Percentiles rank a stretch among this genome's conserved stretches.
Evolutionary conservation across 2,113 vertebrate species (phyloP).

Genomic region (Ailurus styani): DNA sequence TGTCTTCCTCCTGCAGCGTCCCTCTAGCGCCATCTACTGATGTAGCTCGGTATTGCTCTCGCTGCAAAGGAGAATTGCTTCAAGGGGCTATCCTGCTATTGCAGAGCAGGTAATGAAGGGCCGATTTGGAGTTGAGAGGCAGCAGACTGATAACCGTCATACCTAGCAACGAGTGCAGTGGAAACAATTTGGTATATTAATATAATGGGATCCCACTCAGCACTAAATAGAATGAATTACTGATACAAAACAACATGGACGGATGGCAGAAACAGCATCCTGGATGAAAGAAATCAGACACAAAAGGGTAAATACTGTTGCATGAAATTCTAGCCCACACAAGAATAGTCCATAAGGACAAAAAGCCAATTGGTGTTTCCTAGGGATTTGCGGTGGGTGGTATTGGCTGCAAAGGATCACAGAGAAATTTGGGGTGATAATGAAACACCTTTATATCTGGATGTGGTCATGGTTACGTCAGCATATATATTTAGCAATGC

Average conservation of each 20-base stretch:
- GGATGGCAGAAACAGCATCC: neutral
- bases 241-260: neutral
- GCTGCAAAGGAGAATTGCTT: neutral
- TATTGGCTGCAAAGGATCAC: neutral
- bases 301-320: neutral
- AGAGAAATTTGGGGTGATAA: neutral
- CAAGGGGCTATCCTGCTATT: neutral
- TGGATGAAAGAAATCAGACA: neutral
- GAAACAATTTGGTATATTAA: neutral
- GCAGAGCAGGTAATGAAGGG: neutral
- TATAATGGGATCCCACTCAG: neutral
- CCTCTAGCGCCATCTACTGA: conserved; percentile 31
- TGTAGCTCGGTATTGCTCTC: neutral
- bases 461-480: neutral
- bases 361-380: neutral
- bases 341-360: neutral
- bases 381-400: neutral
- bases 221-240: neutral
- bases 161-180: neutral
- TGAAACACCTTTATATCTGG: neutral
- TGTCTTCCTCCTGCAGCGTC: neutral
- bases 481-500: neutral
- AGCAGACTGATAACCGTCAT: neutral
- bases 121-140: neutral
- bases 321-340: neutral